phyloP scores from a whole-genome alignment of 2,113 vertebrate species.

The Pterocles gutturalis region DNA sequence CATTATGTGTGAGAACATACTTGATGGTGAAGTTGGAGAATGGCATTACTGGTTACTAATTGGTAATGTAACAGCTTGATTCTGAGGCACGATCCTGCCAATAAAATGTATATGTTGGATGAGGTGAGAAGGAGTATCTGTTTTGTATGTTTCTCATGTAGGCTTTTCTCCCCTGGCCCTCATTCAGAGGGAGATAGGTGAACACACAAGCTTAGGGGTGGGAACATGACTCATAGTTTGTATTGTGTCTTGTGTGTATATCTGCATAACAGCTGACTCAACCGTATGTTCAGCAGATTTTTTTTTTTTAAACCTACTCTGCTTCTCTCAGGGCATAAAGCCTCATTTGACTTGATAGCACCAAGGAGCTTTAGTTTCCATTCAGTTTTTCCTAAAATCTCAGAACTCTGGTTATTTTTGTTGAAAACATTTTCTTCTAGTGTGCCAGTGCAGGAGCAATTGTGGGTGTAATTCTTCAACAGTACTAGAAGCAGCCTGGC shows the following conservation, averaged over 20 bases:
- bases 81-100: neutral
- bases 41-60: rapidly evolving
- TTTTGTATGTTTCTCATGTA: neutral
- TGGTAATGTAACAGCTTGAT: neutral
- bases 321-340: neutral
- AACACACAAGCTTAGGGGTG: neutral
- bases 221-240: neutral
- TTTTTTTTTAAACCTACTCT: neutral
- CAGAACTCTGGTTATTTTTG: neutral
- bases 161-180: neutral
- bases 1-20: neutral
- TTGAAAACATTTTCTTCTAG: neutral
- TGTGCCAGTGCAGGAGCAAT: neutral
- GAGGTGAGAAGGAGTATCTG: neutral
- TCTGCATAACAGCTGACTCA: neutral
- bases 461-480: neutral
- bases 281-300: neutral
- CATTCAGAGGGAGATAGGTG: neutral
- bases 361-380: neutral
- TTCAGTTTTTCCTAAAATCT: neutral
- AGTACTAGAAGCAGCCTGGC: neutral
- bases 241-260: neutral
- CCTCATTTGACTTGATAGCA: neutral
- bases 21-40: neutral
- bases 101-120: rapidly evolving